Base-by-base conservation (phyloP, 2,888 invertebrate genomes). In the Apodemia hepburni region DNA sequence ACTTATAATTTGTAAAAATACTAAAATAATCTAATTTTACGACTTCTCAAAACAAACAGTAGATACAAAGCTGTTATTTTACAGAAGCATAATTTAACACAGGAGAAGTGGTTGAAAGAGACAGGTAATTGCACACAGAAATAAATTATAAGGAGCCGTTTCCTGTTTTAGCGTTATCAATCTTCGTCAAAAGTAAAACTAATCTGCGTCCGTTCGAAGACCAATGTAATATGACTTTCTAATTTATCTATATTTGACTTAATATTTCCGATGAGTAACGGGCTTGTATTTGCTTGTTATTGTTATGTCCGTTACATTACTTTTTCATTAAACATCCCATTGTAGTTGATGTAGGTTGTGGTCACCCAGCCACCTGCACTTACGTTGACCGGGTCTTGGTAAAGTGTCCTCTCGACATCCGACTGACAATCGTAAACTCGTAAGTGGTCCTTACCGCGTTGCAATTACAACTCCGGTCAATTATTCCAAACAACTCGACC, bases 341-440 rank as follows among this genome's bases (percentile, higher is more conserved):
- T 68, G 72, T 70, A 69, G 73, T 77, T 77, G 79, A 84, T 84
- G 82, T 81, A 81, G 84, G 81, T 82, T 84, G 85, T 80, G 82
- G 85, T 85, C 74, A 75, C 70, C 64, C 45, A 45, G 58, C 33
- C 62, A 64, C 47, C 61, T 70, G 66, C 75, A 75, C 77, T 78
- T 70, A 73, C 73, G 71, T 70, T 77, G 75, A 75, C 75, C 76
- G 78, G 76, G 77, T 71, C 77, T 75, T 70, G 72, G 74, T 73
- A 69, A 73, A 76, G 75, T 75, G 71, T 70, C 64, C 70, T 69
- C 71, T 38, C 45, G 15, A 42, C 42, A 42, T 45, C n/a, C n/a
- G 45, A n/a, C 45, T 12, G 45, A 65, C 66, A 70, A 63, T 67
- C 67, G 65, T 69, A 59, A 61, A 54, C 68, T 69, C 66, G 66